These are phyloP conservation scores for Enteromius treurensis DNA, from an alignment of 2,797 vertebrate genomes.

Conservation along the genomic window DNA sequence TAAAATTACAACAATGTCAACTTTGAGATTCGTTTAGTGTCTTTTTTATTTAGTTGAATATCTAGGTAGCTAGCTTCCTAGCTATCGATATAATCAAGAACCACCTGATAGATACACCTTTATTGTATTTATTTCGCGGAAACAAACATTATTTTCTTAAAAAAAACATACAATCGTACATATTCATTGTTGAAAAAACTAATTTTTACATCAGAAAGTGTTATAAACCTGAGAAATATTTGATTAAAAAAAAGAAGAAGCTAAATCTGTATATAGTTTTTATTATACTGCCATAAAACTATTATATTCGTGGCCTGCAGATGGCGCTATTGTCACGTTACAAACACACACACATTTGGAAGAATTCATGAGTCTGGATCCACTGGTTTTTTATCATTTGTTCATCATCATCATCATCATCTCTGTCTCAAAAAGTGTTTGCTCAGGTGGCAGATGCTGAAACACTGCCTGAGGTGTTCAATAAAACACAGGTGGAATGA, in stretches of 20 bases:
- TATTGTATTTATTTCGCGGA: neutral
- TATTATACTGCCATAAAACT: neutral
- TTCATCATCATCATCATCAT: conserved; percentile 11
- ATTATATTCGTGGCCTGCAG: conserved; percentile 1
- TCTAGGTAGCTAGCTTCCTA: neutral
- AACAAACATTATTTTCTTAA: neutral
- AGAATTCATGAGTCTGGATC: neutral
- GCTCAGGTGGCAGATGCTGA: neutral
- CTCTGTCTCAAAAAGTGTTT: neutral
- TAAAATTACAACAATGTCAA: neutral
- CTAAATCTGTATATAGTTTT: neutral
- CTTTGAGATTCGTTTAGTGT: neutral
- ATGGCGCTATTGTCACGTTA: neutral
- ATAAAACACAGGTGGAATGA: neutral
- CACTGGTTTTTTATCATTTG: neutral
- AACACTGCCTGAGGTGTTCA: neutral
- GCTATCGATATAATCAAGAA: neutral
- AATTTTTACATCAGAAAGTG: neutral
- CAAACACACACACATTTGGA: no score
- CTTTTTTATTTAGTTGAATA: neutral
- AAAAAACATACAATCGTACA: neutral
- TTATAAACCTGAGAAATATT: neutral
- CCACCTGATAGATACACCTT: neutral
- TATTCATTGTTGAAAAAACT: neutral
- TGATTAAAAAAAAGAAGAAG: no score